phyloP scores from a whole-genome alignment of 2,888 invertebrate genomes.

The Hartigia nigra region DNA sequence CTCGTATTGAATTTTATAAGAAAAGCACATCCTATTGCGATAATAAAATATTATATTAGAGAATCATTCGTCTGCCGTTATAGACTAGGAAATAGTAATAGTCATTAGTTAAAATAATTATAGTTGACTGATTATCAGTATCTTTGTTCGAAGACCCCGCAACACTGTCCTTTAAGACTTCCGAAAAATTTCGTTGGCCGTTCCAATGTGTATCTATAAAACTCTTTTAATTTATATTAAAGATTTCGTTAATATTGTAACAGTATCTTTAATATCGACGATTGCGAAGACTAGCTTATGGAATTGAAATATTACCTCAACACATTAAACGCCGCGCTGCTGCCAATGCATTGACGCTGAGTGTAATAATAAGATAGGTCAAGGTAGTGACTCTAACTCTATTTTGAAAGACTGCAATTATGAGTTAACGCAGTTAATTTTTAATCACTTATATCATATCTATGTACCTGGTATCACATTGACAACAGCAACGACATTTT shows the following conservation, averaged over 20 bases:
- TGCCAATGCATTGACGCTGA: background rate
- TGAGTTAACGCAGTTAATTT: background rate
- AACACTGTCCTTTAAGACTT: background rate
- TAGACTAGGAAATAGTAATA: background rate
- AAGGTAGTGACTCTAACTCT: too few species aligned
- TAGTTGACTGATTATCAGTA: background rate
- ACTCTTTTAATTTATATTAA: background rate
- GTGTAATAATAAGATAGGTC: background rate
- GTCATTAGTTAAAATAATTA: background rate
- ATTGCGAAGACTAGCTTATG: background rate
- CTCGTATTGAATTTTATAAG: background rate
- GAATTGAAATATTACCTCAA: background rate
- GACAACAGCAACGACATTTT: background rate
- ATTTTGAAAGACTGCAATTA: background rate
- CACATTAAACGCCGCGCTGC: background rate
- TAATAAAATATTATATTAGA: background rate
- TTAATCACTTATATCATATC: background rate
- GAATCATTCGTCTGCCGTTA: background rate
- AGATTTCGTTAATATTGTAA: background rate
- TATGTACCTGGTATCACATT: background rate
- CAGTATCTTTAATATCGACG: background rate
- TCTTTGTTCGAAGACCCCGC: background rate
- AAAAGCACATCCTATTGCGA: background rate
- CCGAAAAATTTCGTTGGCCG: background rate
- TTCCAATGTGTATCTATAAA: background rate